Evolutionary conservation across 64 coral and sea anemone genomes (phyloP).

Genomic region (Pachyseris speciosa): DNA sequence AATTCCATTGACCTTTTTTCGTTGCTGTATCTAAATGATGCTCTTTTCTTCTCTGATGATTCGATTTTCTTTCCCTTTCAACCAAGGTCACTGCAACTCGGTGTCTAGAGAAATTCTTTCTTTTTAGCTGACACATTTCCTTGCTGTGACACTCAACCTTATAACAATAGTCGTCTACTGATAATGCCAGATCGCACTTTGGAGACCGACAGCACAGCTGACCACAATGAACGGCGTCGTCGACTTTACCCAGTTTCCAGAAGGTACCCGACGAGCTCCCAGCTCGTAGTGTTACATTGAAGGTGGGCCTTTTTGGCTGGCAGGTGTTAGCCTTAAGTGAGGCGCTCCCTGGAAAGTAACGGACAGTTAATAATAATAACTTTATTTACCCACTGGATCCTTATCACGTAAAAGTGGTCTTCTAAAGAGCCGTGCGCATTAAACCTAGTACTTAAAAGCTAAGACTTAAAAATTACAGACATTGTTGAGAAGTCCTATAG

Average conservation of each 20-base stretch:
- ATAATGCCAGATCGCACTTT: conserved; percentile 69
- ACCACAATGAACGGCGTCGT: conserved; percentile 61
- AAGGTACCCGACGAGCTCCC: conserved; percentile 67
- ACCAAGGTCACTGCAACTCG: conserved; percentile 14
- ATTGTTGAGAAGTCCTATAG: too few relatives aligned
- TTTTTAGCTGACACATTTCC: conserved; percentile 60
- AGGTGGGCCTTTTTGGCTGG: neutral
- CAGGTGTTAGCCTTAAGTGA: neutral
- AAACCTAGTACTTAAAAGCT: too few relatives aligned
- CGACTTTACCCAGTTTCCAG: conserved; percentile 60
- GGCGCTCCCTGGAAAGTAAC: conserved; percentile 12
- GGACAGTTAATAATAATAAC: neutral
- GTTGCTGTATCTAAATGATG: neutral
- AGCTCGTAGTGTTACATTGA: conserved; percentile 64
- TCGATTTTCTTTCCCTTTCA: neutral
- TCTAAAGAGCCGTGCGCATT: too few relatives aligned
- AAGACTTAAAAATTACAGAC: too few relatives aligned
- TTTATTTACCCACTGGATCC: neutral
- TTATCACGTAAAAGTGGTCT: too few relatives aligned
- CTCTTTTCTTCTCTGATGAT: neutral
- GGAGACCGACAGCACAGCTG: conserved; percentile 40
- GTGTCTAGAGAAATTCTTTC: neutral
- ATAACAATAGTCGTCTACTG: conserved; percentile 68
- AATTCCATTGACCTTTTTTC: neutral
- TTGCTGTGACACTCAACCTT: conserved; percentile 74